Evolutionary conservation across 1,140 invertebrate species (phyloP), one percentile per base, ranked within the genome.

Genomic region (Cyrtorhinus lividipennis): DNA sequence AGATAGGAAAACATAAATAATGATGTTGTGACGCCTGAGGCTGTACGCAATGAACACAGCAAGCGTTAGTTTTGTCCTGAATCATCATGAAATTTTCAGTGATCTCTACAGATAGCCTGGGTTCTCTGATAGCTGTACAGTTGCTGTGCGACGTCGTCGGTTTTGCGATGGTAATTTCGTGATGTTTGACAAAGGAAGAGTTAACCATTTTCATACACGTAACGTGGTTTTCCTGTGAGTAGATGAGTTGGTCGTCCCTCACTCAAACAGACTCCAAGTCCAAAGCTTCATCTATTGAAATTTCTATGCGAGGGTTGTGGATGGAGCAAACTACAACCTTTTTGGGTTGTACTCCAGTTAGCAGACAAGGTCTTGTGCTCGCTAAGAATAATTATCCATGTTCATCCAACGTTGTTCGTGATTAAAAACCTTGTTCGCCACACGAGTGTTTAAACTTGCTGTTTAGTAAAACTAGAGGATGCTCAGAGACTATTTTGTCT

Each of bases 51-150:
- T 1, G 24, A 8, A 57, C 2, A 57, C 24, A 57, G 24, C 5
- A 5, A 1, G 18, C n/a, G 12, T 18, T 20, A 2, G 44, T 62
- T 25, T 27, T 3, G 23, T 53, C 23, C 8, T 57, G 46, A 26
- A 62, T 20, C 8, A 44, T n/a, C 38, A 27, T 56, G 38, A 22
- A 62, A 20, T 62, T 62, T 26, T n/a, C 53, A 25, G 3, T 18
- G 48, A 26, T 24, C 13, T 13, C 38, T 25, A 24, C 12, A 12
- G 27, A 46, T 48, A 10, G 46, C 12, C 24, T n/a, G 15, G 18
- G 46, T 25, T 1, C 13, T 12, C 12, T 2, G 27, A 45, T 23
- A 12, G 38, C 8, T n/a, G 12, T 10, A 23, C 23, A 30, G 15
- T 62, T 45, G 13, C 26, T 22, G 38, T 62, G 15, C 23, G 15